Evolutionary conservation across 2,797 vertebrate genomes (phyloP).

Genomic region (Oreochromis grahami): DNA sequence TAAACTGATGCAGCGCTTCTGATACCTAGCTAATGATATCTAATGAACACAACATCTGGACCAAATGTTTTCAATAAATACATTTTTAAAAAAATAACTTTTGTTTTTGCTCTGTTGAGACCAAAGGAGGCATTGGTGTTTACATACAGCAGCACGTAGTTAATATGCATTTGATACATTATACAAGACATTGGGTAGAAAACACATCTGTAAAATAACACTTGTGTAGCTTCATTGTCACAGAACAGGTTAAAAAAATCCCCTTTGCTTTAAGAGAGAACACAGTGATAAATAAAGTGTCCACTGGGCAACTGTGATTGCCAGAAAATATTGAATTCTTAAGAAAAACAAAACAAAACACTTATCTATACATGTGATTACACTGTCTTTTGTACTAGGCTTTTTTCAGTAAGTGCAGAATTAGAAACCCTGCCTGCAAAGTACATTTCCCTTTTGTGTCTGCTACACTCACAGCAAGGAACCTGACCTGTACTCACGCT

Average conservation of each 20-base stretch:
- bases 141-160: constrained; percentile 4
- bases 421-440: not conserved
- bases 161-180: not conserved
- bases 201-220: constrained; percentile 11
- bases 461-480: not conserved
- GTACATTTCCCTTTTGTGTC: not conserved
- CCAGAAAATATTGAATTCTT: not conserved
- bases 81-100: constrained; percentile 16
- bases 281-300: constrained; percentile 16
- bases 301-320: not conserved
- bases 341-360: not conserved
- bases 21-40: constrained; percentile 27
- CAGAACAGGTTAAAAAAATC: not conserved
- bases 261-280: constrained; percentile 19
- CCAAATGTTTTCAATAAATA: constrained; percentile 6
- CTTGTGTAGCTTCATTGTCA: constrained; percentile 1
- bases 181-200: not conserved
- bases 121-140: constrained; percentile 31
- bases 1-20: not conserved
- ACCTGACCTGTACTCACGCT: not conserved
- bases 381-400: not conserved
- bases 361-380: not conserved
- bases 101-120: not conserved
- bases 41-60: constrained; percentile 15
- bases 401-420: not conserved